These are phyloP conservation scores for Acronicta psi DNA, from an alignment of 2,888 invertebrate species.

Conservation along the genomic window DNA sequence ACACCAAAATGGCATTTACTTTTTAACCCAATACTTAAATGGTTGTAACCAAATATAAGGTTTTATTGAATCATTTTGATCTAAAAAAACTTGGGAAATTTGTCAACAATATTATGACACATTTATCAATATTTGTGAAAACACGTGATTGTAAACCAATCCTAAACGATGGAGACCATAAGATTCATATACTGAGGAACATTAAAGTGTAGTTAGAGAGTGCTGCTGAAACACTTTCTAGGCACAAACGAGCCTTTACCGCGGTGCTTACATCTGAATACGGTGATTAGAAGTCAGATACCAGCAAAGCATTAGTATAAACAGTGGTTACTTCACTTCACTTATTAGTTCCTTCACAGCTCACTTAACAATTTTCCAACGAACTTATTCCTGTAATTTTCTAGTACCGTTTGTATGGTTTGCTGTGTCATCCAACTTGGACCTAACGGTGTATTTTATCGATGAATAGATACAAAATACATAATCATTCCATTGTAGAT, in stretches of 20 bases:
- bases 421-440: conserved; percentile 20
- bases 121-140: too few relatives aligned
- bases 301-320: conserved; percentile 27
- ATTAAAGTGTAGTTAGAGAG: conserved; percentile 65
- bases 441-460: conserved; percentile 9
- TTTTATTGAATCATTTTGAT: too few relatives aligned
- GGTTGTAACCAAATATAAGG: too few relatives aligned
- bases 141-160: conserved; percentile 13
- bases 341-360: conserved; percentile 42
- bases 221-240: conserved; percentile 66
- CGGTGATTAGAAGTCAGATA: conserved; percentile 40
- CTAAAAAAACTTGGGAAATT: too few relatives aligned
- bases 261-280: conserved; percentile 30
- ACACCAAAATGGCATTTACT: too few relatives aligned
- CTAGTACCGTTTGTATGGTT: conserved; percentile 24
- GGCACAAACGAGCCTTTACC: conserved; percentile 56
- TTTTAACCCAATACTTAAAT: too few relatives aligned
- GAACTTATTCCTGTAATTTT: conserved; percentile 24
- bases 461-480: neutral
- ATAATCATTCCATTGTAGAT: too few relatives aligned
- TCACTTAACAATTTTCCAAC: conserved; percentile 40
- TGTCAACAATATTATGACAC: too few relatives aligned
- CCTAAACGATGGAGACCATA: conserved; percentile 8
- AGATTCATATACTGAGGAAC: conserved; percentile 41
- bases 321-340: conserved; percentile 40